phyloP scores from a whole-genome alignment of 2,113 vertebrate genomes.

The Pterocles orientalis region DNA sequence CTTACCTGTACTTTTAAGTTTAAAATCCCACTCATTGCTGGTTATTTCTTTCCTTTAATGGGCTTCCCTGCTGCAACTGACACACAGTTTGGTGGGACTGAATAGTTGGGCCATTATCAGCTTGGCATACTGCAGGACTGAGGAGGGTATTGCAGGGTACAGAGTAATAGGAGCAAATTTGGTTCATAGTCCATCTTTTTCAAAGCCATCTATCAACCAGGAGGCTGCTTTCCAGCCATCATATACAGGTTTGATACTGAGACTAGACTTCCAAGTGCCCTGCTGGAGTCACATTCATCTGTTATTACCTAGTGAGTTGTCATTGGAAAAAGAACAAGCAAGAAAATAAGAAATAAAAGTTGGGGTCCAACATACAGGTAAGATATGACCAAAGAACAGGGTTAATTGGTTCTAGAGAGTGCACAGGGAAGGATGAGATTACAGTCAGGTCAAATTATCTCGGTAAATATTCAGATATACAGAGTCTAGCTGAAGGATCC shows the following conservation, averaged over 20 bases:
- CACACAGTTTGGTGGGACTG: background rate
- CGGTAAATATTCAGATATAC: background rate
- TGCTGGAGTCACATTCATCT: background rate
- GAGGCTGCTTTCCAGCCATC: background rate
- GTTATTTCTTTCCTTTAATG: background rate
- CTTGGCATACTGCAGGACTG: background rate
- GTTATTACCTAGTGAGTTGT: background rate
- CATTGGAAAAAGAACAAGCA: background rate
- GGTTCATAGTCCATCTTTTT: background rate
- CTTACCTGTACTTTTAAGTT: background rate
- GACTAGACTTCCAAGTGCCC: background rate
- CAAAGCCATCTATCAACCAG: background rate
- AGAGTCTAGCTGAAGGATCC: background rate
- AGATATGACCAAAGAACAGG: background rate
- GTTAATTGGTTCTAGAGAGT: background rate
- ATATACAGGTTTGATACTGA: background rate
- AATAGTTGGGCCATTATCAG: background rate
- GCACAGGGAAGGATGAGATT: background rate
- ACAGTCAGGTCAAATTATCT: background rate
- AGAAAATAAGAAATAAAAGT: constrained; percentile 15
- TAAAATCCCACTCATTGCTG: background rate
- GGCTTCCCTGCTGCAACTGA: background rate
- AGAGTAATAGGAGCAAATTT: constrained; percentile 27
- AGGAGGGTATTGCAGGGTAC: background rate
- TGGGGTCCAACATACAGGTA: background rate